Evolutionary conservation across 2,888 invertebrate species (phyloP), one percentile per base, ranked within the genome.

Genomic region (Thera obeliscata): DNA sequence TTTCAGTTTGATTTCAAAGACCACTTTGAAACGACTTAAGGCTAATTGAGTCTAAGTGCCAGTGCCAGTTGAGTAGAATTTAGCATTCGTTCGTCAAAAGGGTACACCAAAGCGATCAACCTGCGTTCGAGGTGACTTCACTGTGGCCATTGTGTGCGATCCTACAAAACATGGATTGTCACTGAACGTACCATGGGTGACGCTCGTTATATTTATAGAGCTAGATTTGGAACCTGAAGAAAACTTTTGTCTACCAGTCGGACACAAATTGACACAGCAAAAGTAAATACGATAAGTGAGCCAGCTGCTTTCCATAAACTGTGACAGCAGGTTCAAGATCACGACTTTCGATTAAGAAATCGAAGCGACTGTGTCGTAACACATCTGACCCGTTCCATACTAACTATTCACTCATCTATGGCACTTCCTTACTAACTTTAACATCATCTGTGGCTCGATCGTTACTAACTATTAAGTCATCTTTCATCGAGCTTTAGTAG

Each of bases 341-440:
- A 88, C 79, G 77, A 82, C 88, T 89, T 88, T 90, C 88, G 82
- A 81, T 81, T 80, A 83, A 84, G 83, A 86, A 87, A 88, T 82
- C 86, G 81, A 72, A 74, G 52, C 73, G 75, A 65, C 64, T 68
- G 74, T 85, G 82, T 85, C 81, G 78, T 86, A 85, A 86, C 79
- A 85, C 87, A 72, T 80, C 82, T 76, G 87, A 87, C 89, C 89
- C 86, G 56, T 46, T 41, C 48, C 54, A 3, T 63, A 69, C 63
- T 52, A 59, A 65, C 65, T 65, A 9, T 46, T 55, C 33, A 11
- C 9, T 43, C 7, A 64, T 64, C 64, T 57, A n/a, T 54, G 48
- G 41, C 56, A 38, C 4, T 6, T 5, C 43, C 61, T 3, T 62
- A 68, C 48, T 64, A 68, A 68, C 58, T 65, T n/a, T 43, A 43